A percentile compares a stretch with the other conserved stretches of the same genome.
These are phyloP conservation scores for Turritopsis rubra DNA, from an alignment of 30 jellyfish, hydroid and myxozoan genomes.

Conservation along the genomic window DNA sequence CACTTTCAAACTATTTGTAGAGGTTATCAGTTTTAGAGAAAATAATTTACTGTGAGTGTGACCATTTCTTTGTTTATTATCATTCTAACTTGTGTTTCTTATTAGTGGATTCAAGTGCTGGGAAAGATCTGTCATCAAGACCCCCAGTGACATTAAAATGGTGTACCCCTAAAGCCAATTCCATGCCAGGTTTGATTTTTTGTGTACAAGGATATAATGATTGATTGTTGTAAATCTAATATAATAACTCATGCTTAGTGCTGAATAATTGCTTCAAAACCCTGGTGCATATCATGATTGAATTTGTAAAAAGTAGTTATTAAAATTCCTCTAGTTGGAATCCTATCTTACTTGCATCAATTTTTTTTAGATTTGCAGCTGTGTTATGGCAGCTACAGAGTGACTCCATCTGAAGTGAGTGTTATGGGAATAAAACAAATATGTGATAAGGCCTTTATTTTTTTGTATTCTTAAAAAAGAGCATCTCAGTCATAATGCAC, in stretches of 20 bases:
- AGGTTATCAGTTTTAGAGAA: too few species aligned
- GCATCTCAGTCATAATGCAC: background rate
- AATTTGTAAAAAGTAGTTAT: background rate
- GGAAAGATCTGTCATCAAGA: constrained; percentile 12
- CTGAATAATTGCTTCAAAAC: too few species aligned
- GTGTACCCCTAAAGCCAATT: constrained; percentile 79
- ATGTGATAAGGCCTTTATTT: background rate
- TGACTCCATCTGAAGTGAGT: constrained; percentile 83
- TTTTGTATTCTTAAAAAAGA: too few species aligned
- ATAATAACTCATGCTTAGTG: too few species aligned
- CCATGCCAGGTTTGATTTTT: constrained; percentile 58
- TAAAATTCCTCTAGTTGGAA: too few species aligned
- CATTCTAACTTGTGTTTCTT: too few species aligned
- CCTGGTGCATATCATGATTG: too few species aligned
- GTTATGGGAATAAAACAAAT: background rate
- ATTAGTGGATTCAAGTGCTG: background rate
- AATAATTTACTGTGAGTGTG: too few species aligned
- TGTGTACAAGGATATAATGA: too few species aligned
- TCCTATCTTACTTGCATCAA: too few species aligned
- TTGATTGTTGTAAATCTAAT: too few species aligned
- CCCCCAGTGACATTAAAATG: constrained; percentile 50
- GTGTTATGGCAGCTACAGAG: constrained; percentile 67
- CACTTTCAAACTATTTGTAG: too few species aligned
- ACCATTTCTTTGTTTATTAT: background rate
- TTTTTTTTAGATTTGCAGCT: constrained; percentile 41